Evolutionary conservation across 1,140 invertebrate species (phyloP).

Genomic region (Heliconius nattereri): DNA sequence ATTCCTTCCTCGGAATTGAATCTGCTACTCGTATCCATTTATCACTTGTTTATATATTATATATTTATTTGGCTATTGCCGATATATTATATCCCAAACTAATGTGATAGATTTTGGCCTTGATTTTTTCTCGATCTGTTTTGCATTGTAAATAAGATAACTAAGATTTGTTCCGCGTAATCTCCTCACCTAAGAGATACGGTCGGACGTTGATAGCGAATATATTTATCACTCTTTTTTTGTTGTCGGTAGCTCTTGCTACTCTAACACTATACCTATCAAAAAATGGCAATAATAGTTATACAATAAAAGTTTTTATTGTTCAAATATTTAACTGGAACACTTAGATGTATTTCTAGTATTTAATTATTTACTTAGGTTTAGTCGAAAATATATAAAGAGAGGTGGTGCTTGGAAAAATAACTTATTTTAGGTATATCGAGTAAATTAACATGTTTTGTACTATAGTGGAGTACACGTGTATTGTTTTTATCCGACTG

Average conservation of each 20-base stretch:
- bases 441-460: slow-evolving; percentile 45
- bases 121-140: slow-evolving; percentile 66
- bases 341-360: slow-evolving; percentile 58
- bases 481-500: slow-evolving; percentile 39
- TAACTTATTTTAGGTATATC: slow-evolving; percentile 45
- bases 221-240: slow-evolving; percentile 57
- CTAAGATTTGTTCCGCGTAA: slow-evolving; percentile 51
- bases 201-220: slow-evolving; percentile 21
- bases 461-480: slow-evolving; percentile 45
- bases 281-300: slow-evolving; percentile 77
- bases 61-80: slow-evolving; percentile 76
- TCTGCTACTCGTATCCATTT: slow-evolving; percentile 46
- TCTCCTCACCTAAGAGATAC: slow-evolving; percentile 27
- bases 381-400: slow-evolving; percentile 57
- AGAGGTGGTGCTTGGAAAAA: slow-evolving; percentile 68
- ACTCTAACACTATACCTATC: slow-evolving; percentile 53
- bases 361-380: slow-evolving; percentile 56
- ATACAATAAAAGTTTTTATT: slow-evolving; percentile 73
- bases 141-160: slow-evolving; percentile 78
- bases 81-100: slow-evolving; percentile 51
- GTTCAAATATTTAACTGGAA: slow-evolving; percentile 73
- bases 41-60: slow-evolving; percentile 53
- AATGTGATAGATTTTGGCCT: slow-evolving; percentile 77
- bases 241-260: slow-evolving; percentile 46
- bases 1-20: slow-evolving; percentile 61